These are phyloP conservation scores for Seriola dumerili DNA, from an alignment of 2,113 vertebrate species.

Conservation along the genomic window DNA sequence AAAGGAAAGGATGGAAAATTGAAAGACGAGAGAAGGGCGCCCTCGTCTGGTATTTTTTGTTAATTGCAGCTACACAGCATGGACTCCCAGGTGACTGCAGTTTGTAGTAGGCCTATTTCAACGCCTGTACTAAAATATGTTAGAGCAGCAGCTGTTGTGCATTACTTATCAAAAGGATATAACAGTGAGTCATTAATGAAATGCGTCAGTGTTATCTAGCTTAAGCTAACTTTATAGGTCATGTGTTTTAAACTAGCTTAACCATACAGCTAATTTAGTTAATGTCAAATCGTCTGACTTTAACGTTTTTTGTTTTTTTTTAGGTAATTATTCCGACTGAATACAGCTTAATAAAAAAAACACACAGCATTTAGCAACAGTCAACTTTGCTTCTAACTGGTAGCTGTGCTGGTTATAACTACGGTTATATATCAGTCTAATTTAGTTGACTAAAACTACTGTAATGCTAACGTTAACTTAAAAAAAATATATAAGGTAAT, in stretches of 20 bases:
- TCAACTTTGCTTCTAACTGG: background rate
- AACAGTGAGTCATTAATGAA: background rate
- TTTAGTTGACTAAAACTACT: too few relatives aligned
- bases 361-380: background rate
- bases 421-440: background rate
- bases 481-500: too few relatives aligned
- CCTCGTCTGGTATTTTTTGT: conserved; percentile 52
- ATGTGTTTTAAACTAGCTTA: background rate
- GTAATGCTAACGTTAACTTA: too few relatives aligned
- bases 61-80: background rate
- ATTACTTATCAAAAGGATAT: background rate
- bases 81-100: background rate
- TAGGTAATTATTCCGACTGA: background rate
- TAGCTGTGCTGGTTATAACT: background rate
- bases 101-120: background rate
- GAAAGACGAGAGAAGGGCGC: conserved; percentile 11
- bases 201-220: too few relatives aligned
- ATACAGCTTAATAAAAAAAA: background rate
- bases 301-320: background rate
- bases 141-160: background rate
- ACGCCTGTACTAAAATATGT: background rate
- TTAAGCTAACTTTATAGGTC: too few relatives aligned
- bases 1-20: background rate
- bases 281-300: background rate
- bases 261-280: background rate